Evolutionary conservation across 2,888 invertebrate species (phyloP).

Genomic region (Macaria notata): DNA sequence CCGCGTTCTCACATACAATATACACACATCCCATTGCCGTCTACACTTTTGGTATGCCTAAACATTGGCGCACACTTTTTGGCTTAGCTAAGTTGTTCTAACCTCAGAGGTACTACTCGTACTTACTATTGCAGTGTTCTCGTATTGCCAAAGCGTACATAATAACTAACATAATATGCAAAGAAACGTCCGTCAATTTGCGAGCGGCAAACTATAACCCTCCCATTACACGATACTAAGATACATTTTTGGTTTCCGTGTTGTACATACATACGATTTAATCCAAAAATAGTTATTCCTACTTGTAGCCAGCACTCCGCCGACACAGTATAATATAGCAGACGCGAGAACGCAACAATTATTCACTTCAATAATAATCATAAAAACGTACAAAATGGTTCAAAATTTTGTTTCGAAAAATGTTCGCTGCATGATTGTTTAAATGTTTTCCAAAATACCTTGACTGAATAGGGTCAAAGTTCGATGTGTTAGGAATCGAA

Average conservation of each 20-base stretch:
- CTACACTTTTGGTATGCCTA: constrained; percentile 44
- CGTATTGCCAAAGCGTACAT: constrained; percentile 24
- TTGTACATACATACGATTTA: constrained; percentile 63
- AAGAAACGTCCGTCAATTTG: constrained; percentile 15
- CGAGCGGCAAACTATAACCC: constrained; percentile 38
- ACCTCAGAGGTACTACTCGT: constrained; percentile 18
- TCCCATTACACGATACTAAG: constrained; percentile 55
- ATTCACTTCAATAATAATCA: constrained; percentile 27
- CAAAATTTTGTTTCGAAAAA: constrained; percentile 41
- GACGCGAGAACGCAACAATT: constrained; percentile 31
- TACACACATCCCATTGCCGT: constrained; percentile 56
- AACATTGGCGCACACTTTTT: constrained; percentile 70
- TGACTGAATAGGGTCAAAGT: constrained; percentile 26
- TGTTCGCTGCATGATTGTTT: constrained; percentile 34
- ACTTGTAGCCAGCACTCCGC: constrained; percentile 19
- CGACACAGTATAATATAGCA: constrained; percentile 21
- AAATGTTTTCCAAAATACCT: constrained; percentile 43
- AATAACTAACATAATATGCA: constrained; percentile 15
- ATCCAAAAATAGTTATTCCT: constrained; percentile 59
- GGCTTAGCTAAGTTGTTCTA: constrained; percentile 65
- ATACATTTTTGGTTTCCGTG: constrained; percentile 65
- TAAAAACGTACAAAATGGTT: constrained; percentile 55
- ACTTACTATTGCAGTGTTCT: constrained; percentile 19
- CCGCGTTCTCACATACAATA: constrained; percentile 55
- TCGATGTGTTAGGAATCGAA: constrained; percentile 23